Percentiles rank a stretch among this genome's conserved stretches.
Evolutionary conservation across 2,797 vertebrate species (phyloP).

Genomic region (Heterohyrax brucei): DNA sequence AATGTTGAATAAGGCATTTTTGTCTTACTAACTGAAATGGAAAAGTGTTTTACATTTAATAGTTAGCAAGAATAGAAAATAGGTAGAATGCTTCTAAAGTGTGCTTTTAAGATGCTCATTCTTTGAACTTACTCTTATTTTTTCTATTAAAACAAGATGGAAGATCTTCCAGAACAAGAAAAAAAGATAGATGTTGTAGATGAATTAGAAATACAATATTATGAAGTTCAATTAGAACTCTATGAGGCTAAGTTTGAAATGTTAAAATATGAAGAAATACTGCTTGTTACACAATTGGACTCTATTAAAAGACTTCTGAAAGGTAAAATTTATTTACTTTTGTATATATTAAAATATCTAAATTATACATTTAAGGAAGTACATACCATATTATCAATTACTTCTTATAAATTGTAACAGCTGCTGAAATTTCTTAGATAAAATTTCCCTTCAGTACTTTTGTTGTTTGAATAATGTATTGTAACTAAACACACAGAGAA

Average conservation of each 20-base stretch:
- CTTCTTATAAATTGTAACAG: conserved; percentile 20
- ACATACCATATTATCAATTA: not conserved
- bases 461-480: conserved; percentile 54
- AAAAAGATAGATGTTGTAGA: conserved; percentile 90
- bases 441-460: conserved; percentile 57
- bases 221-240: conserved; percentile 96
- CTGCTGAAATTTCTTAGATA: conserved; percentile 30
- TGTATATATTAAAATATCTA: conserved; percentile 39
- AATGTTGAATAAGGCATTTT: not conserved
- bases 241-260: conserved; percentile 96
- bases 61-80: not conserved
- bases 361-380: conserved; percentile 40
- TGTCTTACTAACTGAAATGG: not conserved
- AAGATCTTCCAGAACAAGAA: conserved; percentile 89
- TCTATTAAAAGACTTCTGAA: conserved; percentile 94
- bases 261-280: conserved; percentile 96
- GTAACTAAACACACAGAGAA: conserved; percentile 41
- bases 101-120: conserved; percentile 31
- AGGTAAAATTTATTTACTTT: conserved; percentile 91
- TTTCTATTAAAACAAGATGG: conserved; percentile 91
- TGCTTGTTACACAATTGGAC: conserved; percentile 95
- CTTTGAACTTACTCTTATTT: conserved; percentile 68
- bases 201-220: conserved; percentile 96
- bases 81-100: not conserved
- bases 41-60: conserved; percentile 25